phyloP scores from a whole-genome alignment of 2,888 invertebrate species.

The Oligia latruncula region DNA sequence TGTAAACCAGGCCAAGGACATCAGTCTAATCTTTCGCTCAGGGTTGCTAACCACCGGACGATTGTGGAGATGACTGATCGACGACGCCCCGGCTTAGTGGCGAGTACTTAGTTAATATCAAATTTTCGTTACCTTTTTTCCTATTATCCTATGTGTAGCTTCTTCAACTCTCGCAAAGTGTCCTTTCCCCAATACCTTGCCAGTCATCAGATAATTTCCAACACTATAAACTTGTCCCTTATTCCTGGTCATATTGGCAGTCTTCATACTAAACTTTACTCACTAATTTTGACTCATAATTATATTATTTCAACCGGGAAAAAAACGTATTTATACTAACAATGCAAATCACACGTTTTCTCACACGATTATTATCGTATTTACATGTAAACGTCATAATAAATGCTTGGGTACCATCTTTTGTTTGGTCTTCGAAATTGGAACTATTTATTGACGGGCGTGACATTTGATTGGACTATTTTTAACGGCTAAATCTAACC shows the following conservation, averaged over 20 bases:
- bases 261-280: constrained; percentile 76
- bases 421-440: constrained; percentile 85
- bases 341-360: constrained; percentile 66
- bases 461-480: constrained; percentile 84
- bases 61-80: not conserved
- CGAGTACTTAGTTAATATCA: not conserved
- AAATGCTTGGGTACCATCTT: constrained; percentile 77
- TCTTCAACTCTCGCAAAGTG: constrained; percentile 94
- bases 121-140: constrained; percentile 90
- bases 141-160: constrained; percentile 92
- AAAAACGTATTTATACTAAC: constrained; percentile 61
- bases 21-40: constrained; percentile 9
- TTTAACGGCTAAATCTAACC: constrained; percentile 74
- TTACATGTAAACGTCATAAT: constrained; percentile 82
- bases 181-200: constrained; percentile 93
- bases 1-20: constrained; percentile 30
- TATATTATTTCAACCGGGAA: constrained; percentile 69
- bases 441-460: constrained; percentile 80
- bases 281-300: constrained; percentile 82
- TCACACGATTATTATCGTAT: constrained; percentile 72
- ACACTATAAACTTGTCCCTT: constrained; percentile 90
- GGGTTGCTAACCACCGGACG: not conserved
- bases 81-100: not conserved
- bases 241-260: constrained; percentile 78
- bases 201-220: constrained; percentile 93